A percentile compares a stretch with the other conserved stretches of the same genome.
Conservation (phyloP, 2,888 invertebrate genomes). For the Hyppa rectilinea region DNA sequence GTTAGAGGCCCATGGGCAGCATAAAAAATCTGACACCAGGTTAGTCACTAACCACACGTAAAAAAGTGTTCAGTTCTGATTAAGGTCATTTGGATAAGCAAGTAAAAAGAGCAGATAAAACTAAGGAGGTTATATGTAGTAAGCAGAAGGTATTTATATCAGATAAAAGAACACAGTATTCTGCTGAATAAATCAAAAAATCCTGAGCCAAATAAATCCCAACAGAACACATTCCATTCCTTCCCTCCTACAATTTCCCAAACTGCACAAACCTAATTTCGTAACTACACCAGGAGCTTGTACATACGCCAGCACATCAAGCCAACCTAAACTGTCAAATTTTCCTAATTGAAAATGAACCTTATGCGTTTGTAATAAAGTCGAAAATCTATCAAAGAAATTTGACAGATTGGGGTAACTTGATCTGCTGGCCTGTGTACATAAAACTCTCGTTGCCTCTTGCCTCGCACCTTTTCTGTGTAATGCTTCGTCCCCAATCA, state of each 20-base stretch:
- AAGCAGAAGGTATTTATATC: background rate
- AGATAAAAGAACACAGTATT: background rate
- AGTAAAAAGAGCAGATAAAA: background rate
- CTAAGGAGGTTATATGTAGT: no score
- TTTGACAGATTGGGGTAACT: no score
- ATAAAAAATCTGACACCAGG: no score
- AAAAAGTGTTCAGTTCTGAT: no score
- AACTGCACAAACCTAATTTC: conserved; percentile 49
- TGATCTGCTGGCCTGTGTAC: no score
- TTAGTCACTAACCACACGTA: no score
- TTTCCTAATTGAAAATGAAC: no score
- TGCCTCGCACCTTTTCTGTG: conserved; percentile 65
- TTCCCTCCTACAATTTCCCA: background rate
- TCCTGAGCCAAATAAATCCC: background rate
- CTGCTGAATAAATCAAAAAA: background rate
- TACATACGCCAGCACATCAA: no score
- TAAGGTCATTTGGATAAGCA: background rate
- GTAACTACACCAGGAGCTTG: conserved; percentile 34
- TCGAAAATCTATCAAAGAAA: no score
- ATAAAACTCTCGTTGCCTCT: conserved; percentile 54
- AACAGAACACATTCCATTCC: background rate
- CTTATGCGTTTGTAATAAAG: no score
- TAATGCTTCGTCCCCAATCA: conserved; percentile 76
- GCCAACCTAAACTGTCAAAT: no score
- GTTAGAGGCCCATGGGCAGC: no score